These are phyloP conservation scores for Aleiodes leptofemur DNA, from an alignment of 2,888 invertebrate genomes.

Conservation along the genomic window DNA sequence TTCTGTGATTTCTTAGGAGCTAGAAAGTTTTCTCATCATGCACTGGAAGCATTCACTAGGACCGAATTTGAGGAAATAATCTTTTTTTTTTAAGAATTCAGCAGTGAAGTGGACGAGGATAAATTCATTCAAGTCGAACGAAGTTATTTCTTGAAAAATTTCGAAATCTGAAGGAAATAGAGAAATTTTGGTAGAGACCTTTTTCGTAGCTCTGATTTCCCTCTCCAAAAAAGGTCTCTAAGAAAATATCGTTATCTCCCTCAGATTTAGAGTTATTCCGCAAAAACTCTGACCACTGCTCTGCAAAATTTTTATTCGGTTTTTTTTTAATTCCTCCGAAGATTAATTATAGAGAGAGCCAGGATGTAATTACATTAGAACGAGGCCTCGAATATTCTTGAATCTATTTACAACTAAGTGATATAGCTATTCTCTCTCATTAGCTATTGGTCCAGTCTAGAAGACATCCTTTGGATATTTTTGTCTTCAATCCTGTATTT, in stretches of 20 bases:
- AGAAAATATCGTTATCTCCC: too few species aligned
- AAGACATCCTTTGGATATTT: conserved; percentile 25
- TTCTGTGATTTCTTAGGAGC: neutral
- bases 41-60: conserved; percentile 31
- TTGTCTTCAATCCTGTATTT: conserved; percentile 17
- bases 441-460: conserved; percentile 38
- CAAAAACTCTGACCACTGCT: neutral
- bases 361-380: conserved; percentile 11
- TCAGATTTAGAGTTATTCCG: too few species aligned
- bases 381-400: conserved; percentile 15
- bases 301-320: conserved; percentile 1
- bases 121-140: neutral
- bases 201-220: too few species aligned
- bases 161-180: neutral
- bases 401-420: conserved; percentile 37
- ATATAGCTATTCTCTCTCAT: conserved; percentile 39
- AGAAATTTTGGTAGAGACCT: too few species aligned
- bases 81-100: neutral
- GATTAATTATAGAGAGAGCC: neutral
- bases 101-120: neutral
- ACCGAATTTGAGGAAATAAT: conserved; percentile 17
- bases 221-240: too few species aligned
- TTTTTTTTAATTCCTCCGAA: neutral
- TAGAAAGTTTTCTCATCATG: conserved; percentile 11
- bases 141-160: neutral